These are phyloP conservation scores for Synodontis membranacea DNA, from an alignment of 2,113 vertebrate genomes.

Conservation along the genomic window DNA sequence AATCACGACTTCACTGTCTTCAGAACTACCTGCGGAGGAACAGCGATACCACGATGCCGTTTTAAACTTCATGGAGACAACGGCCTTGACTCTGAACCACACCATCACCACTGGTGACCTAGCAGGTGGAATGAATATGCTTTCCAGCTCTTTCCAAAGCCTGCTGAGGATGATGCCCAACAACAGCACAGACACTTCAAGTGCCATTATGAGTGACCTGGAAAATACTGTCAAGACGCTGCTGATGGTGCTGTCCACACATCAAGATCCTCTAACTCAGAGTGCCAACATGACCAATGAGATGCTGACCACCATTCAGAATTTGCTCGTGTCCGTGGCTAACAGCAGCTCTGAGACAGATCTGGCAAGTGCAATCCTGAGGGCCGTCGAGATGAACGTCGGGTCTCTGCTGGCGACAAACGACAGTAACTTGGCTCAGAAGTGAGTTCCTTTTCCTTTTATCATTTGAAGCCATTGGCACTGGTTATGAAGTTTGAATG, in stretches of 20 bases:
- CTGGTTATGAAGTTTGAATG: conserved; percentile 24
- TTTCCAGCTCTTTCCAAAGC: conserved; percentile 44
- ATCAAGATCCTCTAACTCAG: conserved; percentile 17
- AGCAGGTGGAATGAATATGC: background rate
- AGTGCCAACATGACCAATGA: conserved; percentile 36
- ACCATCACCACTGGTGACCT: conserved; percentile 24
- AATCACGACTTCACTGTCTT: conserved; percentile 18
- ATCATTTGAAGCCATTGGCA: conserved; percentile 8
- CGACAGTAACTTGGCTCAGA: conserved; percentile 53
- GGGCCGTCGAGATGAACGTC: conserved; percentile 37
- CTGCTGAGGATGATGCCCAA: conserved; percentile 40
- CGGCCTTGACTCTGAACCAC: conserved; percentile 43
- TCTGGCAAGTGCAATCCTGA: conserved; percentile 29
- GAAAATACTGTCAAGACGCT: conserved; percentile 43
- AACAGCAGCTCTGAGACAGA: conserved; percentile 42
- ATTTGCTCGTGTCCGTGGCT: conserved; percentile 30
- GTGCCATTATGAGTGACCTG: conserved; percentile 37
- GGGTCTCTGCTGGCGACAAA: conserved; percentile 47
- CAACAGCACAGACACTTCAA: background rate
- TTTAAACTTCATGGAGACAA: conserved; percentile 46
- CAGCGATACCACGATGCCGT: conserved; percentile 47
- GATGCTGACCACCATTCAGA: conserved; percentile 43
- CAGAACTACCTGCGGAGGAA: conserved; percentile 39
- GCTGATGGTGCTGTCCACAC: conserved; percentile 18
- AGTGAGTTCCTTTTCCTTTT: conserved; percentile 48